These are phyloP conservation scores for Drosophila jambulina DNA, from an alignment of 1,140 invertebrate species.

Conservation along the genomic window DNA sequence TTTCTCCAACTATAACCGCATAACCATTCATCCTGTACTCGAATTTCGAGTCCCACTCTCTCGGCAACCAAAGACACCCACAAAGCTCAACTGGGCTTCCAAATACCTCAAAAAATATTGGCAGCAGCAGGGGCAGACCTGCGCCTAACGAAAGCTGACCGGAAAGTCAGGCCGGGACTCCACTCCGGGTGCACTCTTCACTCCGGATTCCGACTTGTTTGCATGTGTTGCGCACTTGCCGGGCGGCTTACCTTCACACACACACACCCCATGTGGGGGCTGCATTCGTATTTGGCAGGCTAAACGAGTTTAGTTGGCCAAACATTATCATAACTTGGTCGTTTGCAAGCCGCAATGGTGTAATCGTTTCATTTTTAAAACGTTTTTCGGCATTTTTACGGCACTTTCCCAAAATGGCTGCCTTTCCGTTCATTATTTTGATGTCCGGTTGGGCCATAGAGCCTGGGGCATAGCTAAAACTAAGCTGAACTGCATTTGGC, in stretches of 20 bases:
- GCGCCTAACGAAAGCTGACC: slow-evolving; percentile 37
- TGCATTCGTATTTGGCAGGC: slow-evolving; percentile 59
- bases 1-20: slow-evolving; percentile 25
- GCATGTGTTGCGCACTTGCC: slow-evolving; percentile 70
- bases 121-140: slow-evolving; percentile 45
- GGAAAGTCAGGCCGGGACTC: slow-evolving; percentile 33
- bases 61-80: slow-evolving; percentile 24
- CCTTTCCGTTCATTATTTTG: slow-evolving; percentile 82
- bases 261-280: neutral
- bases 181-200: slow-evolving; percentile 18
- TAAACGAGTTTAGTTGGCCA: slow-evolving; percentile 83
- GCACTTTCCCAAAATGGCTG: slow-evolving; percentile 48
- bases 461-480: neutral
- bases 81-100: slow-evolving; percentile 48
- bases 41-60: neutral
- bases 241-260: slow-evolving; percentile 64
- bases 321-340: slow-evolving; percentile 83
- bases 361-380: slow-evolving; percentile 83
- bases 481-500: slow-evolving; percentile 8
- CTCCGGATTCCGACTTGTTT: slow-evolving; percentile 50
- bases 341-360: slow-evolving; percentile 81
- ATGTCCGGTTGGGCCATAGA: slow-evolving; percentile 57
- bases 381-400: slow-evolving; percentile 75
- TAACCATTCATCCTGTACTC: slow-evolving; percentile 58
- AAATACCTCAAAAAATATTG: slow-evolving; percentile 77